A percentile compares a stretch with the other conserved stretches of the same genome.
phyloP scores from a whole-genome alignment of 2,888 invertebrate species.

The Ametastegia equiseti region DNA sequence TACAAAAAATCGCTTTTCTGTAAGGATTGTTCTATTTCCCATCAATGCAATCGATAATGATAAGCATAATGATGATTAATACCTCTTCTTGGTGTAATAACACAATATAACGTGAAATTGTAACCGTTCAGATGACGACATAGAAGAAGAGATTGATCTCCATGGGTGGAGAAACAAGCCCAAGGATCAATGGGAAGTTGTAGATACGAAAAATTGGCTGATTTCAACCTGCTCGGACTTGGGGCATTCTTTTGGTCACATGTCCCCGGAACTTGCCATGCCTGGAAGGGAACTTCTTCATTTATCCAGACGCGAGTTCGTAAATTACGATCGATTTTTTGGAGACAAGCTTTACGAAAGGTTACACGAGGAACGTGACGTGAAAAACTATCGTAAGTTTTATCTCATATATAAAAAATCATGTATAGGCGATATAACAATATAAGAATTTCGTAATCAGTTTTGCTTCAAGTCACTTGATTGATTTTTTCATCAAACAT shows the following conservation, averaged over 20 bases:
- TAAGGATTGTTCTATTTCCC: not conserved
- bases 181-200: not conserved
- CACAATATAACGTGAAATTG: not conserved
- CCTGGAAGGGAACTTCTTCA: constrained; percentile 67
- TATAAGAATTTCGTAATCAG: not conserved
- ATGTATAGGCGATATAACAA: too few species aligned
- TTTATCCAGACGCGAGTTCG: constrained; percentile 67
- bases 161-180: constrained; percentile 12
- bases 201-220: constrained; percentile 8
- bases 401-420: too few species aligned
- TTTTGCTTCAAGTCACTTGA: too few species aligned
- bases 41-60: not conserved
- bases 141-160: not conserved
- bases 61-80: not conserved
- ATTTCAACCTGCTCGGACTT: not conserved
- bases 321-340: constrained; percentile 66
- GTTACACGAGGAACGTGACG: constrained; percentile 65
- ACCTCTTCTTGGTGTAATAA: not conserved
- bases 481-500: too few species aligned
- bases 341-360: constrained; percentile 69
- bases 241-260: not conserved
- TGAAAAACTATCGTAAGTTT: constrained; percentile 63
- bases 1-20: not conserved
- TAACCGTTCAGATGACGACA: not conserved
- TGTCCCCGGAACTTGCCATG: constrained; percentile 52